Evolutionary conservation across 2,888 invertebrate genomes (phyloP), one percentile per base, ranked within the genome.

Genomic region (Pseudococcus jackbeardsleyi): DNA sequence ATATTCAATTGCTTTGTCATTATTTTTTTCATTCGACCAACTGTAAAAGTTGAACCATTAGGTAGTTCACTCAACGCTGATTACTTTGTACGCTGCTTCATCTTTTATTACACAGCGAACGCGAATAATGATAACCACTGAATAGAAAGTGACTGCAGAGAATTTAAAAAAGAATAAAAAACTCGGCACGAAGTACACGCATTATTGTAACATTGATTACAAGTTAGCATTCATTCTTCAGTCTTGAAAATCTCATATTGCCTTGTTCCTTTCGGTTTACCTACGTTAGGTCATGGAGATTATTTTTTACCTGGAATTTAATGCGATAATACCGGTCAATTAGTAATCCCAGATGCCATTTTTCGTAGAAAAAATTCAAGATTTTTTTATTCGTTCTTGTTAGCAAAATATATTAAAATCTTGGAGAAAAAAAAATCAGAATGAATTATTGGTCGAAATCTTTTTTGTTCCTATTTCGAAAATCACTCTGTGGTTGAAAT

Each of bases 91-190:
- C 64, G 11, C 22, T 22, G 22, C 12, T 39, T 33, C 17, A 33
- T 33, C 33, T 17, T 33, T 15, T 72, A 72, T 72, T 17, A 0
- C 0, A 26, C 7, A 33, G 72, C 17, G 72, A 72, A 33, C 26
- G 3, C 72, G 33, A 33, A 72, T 72, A 33, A 39, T 72, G 72
- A 72, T 72, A 72, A 72, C 72, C 72, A 72, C 72, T 72, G 72
- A 72, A 72, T 72, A 72, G 72, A 72, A 72, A 72, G 72, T 72
- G 17, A 72, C 72, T 39, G 64, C 64, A 64, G 33, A 39, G 68
- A 72, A 72, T 72, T 72, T 26, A 12, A 72, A 72, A 72, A 72
- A 72, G 72, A 72, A 72, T 72, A 33, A 33, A 72, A 72, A 68
- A 33, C 33, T 72, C 72, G 33, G 72, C 72, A 72, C 72, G 72